Conservation (phyloP, 2,797 vertebrate species). For the Orientallactaga sibirica region DNA sequence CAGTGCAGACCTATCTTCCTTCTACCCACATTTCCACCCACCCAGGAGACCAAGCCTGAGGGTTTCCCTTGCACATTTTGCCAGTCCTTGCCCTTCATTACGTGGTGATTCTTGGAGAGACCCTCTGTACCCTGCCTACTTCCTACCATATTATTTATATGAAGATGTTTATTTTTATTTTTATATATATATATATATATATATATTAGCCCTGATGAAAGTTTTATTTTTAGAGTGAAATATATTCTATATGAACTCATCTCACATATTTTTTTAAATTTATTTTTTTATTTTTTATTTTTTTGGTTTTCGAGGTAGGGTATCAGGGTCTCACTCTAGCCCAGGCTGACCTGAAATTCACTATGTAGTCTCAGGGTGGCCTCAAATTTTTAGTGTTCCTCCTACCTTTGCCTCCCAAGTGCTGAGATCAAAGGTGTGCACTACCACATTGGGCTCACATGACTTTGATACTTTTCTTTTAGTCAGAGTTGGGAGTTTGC, state of each 20-base stretch:
- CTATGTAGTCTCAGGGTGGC: too few relatives aligned
- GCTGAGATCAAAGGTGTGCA: too few relatives aligned
- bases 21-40: not conserved
- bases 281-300: constrained; percentile 29
- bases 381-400: too few relatives aligned
- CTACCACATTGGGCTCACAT: constrained; percentile 70
- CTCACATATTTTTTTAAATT: constrained; percentile 81
- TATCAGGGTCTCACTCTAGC: too few relatives aligned
- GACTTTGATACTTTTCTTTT: constrained; percentile 82
- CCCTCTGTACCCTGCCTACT: constrained; percentile 42
- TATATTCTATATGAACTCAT: constrained; percentile 95
- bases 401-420: too few relatives aligned
- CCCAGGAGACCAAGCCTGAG: constrained; percentile 68
- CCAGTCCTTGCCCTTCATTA: not conserved
- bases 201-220: constrained; percentile 97
- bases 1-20: not conserved
- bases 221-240: constrained; percentile 99
- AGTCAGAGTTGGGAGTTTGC: constrained; percentile 31
- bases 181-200: constrained; percentile 85
- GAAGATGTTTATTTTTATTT: constrained; percentile 99
- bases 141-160: constrained; percentile 99
- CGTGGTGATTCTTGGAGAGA: constrained; percentile 8
- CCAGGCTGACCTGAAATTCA: too few relatives aligned
- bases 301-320: too few relatives aligned
- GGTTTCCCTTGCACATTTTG: not conserved